Conservation (phyloP, 2,113 vertebrate species). For the Oryzias melastigma region DNA sequence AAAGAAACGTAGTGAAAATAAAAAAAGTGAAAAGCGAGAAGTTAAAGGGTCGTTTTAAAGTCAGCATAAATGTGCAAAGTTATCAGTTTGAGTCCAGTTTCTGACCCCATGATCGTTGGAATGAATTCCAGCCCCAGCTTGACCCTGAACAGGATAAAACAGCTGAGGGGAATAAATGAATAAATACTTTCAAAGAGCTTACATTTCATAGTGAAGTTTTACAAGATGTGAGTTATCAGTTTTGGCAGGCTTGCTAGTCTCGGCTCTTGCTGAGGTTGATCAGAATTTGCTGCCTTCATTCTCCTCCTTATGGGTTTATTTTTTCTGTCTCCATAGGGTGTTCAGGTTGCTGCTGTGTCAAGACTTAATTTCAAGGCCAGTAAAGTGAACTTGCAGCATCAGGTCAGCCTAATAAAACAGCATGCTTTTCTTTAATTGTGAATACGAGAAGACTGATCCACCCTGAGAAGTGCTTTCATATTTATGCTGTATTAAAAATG, state of each 20-base stretch:
- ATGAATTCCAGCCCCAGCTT: no score
- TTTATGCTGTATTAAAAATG: no score
- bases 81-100: no score
- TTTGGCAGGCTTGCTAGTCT: conserved; percentile 4
- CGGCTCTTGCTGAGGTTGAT: conserved; percentile 1
- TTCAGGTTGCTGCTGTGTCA: conserved; percentile 27
- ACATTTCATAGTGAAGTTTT: not conserved
- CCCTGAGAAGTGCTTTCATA: not conserved
- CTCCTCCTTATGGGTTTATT: conserved; percentile 3
- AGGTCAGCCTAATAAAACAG: conserved; percentile 16
- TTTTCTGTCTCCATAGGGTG: conserved; percentile 6
- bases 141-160: no score
- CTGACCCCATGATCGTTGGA: no score
- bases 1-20: no score
- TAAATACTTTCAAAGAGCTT: not conserved
- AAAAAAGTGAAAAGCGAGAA: no score
- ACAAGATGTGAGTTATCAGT: not conserved
- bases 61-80: no score
- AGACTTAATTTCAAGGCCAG: conserved; percentile 24
- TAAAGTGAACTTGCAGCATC: conserved; percentile 28
- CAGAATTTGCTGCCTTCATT: conserved; percentile 3
- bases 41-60: no score
- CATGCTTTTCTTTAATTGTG: conserved; percentile 20
- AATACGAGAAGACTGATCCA: not conserved
- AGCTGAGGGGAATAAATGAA: no score